These are phyloP conservation scores for Beroe ovata DNA, from an alignment of 37 sponge, comb jelly and placozoan species.

Conservation along the genomic window DNA sequence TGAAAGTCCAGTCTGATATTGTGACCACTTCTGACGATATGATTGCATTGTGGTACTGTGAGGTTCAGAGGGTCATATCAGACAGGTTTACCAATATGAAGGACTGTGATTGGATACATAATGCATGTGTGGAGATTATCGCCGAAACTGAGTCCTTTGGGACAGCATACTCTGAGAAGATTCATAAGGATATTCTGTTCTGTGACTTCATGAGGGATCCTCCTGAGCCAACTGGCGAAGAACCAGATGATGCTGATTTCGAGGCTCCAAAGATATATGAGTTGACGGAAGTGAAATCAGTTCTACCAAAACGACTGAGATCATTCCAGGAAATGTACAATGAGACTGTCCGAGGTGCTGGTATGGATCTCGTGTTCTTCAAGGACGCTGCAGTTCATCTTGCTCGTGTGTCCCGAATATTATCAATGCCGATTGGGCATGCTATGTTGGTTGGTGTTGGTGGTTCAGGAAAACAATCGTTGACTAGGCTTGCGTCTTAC, in stretches of 20 bases:
- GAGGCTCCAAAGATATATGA: constrained; percentile 98
- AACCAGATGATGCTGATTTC: constrained; percentile 89
- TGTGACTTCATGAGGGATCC: constrained; percentile 96
- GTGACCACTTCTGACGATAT: constrained; percentile 68
- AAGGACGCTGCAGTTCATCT: constrained; percentile 99
- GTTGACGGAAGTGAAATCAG: constrained; percentile 70
- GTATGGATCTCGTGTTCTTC: constrained; percentile 99
- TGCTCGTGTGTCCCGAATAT: constrained; percentile 87
- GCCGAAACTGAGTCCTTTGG: constrained; percentile 66
- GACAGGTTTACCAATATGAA: constrained; percentile 93
- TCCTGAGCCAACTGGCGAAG: constrained; percentile 96
- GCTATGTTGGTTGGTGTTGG: constrained; percentile 98
- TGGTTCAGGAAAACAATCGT: constrained; percentile 98
- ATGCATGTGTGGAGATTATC: constrained; percentile 69
- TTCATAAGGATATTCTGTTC: constrained; percentile 95
- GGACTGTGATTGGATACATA: constrained; percentile 92
- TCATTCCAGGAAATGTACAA: constrained; percentile 87
- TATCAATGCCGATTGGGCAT: constrained; percentile 93
- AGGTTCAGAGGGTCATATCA: constrained; percentile 90
- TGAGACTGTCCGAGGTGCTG: constrained; percentile 94
- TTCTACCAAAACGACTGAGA: constrained; percentile 78
- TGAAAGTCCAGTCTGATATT: constrained; percentile 76
- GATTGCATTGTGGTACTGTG: constrained; percentile 93
- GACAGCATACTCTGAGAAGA: not conserved
- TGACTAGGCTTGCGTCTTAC: constrained; percentile 96